Percentiles rank a stretch among this genome's conserved stretches.
These are phyloP conservation scores for Cassiopea xamachana DNA, from an alignment of 30 jellyfish, hydroid and myxozoan species.

Conservation along the genomic window DNA sequence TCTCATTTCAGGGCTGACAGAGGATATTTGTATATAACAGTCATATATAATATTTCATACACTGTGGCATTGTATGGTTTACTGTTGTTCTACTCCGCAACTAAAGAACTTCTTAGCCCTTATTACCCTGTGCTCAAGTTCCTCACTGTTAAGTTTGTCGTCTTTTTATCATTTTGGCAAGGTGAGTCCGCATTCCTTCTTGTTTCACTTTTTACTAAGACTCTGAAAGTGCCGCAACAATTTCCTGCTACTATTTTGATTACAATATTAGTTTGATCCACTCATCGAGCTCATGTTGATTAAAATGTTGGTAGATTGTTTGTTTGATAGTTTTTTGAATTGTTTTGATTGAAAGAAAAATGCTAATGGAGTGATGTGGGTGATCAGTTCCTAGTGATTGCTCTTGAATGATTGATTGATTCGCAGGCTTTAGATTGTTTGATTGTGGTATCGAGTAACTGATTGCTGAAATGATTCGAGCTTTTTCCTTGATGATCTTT, in stretches of 20 bases:
- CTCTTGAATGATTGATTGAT: background rate
- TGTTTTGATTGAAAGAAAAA: background rate
- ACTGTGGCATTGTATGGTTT: conserved; percentile 92
- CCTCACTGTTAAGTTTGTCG: conserved; percentile 88
- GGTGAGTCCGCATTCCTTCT: conserved; percentile 55
- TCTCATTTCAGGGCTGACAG: conserved; percentile 84
- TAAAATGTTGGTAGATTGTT: background rate
- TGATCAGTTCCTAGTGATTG: background rate
- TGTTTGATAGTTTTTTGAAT: too few species aligned
- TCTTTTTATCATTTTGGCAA: conserved; percentile 97
- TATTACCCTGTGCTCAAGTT: conserved; percentile 94
- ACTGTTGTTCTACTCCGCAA: conserved; percentile 89
- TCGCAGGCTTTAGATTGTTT: background rate
- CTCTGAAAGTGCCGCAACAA: background rate
- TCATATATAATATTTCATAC: conserved; percentile 86
- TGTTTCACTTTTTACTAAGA: background rate
- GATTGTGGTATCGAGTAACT: too few species aligned
- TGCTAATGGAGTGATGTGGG: background rate
- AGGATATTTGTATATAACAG: conserved; percentile 92
- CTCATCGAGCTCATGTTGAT: background rate
- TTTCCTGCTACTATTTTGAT: background rate
- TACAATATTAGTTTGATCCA: background rate
- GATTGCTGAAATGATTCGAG: background rate
- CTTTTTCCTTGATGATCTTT: too few species aligned
- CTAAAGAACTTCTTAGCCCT: conserved; percentile 91